Evolutionary conservation across 2,797 vertebrate genomes (phyloP).

Genomic region (Acrossocheilus wenchowensis): DNA sequence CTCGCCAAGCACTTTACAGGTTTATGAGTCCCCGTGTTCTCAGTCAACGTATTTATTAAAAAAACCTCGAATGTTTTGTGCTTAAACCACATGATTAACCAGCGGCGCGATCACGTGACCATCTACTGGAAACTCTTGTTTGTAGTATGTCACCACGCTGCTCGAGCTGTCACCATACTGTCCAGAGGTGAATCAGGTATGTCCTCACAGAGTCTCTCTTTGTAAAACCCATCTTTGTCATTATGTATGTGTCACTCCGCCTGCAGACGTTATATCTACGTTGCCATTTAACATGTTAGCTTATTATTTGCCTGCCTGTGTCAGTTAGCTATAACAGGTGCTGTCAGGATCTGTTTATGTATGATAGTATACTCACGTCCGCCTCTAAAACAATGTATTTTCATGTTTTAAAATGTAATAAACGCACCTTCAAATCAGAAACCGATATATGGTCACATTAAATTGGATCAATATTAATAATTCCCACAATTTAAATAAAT

Average conservation of each 20-base stretch:
- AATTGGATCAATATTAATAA: neutral
- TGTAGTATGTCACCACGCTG: slow-evolving; percentile 9
- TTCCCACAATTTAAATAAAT: neutral
- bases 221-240: neutral
- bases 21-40: neutral
- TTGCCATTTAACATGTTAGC: neutral
- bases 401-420: neutral
- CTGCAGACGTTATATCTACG: neutral
- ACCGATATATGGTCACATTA: neutral
- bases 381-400: neutral
- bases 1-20: too few relatives aligned
- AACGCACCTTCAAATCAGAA: neutral
- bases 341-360: slow-evolving; percentile 8
- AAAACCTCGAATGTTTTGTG: neutral
- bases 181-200: slow-evolving; percentile 42
- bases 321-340: slow-evolving; percentile 22
- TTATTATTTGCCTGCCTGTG: neutral
- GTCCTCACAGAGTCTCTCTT: neutral
- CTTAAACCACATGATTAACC: slow-evolving; percentile 32
- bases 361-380: neutral
- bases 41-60: neutral
- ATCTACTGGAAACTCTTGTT: slow-evolving; percentile 35
- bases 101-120: slow-evolving; percentile 23
- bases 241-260: neutral
- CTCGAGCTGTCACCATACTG: slow-evolving; percentile 11